A percentile compares a stretch with the other conserved stretches of the same genome.
These are phyloP conservation scores for Bombylius major DNA, from an alignment of 2,888 invertebrate genomes.

Conservation along the genomic window DNA sequence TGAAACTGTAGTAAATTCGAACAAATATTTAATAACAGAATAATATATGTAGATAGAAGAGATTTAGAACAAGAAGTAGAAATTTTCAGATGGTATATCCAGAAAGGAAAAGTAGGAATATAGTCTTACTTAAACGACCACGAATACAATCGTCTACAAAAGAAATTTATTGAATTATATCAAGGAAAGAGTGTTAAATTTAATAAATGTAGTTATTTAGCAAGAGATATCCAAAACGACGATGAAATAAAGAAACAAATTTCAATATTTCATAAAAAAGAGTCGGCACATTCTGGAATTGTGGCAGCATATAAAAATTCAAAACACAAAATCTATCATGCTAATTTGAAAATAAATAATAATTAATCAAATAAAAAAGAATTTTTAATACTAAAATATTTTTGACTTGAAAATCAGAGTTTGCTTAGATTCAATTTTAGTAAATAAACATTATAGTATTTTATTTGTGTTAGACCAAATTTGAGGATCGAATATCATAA, in stretches of 20 bases:
- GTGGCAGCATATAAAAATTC: neutral
- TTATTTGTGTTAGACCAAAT: too few relatives aligned
- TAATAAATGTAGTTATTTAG: neutral
- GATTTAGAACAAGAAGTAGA: too few relatives aligned
- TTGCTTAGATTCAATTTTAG: too few relatives aligned
- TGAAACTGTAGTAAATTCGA: conserved; percentile 5
- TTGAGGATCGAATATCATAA: too few relatives aligned
- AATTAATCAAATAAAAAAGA: too few relatives aligned
- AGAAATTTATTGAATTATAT: neutral
- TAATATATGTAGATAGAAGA: too few relatives aligned
- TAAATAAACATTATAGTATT: too few relatives aligned
- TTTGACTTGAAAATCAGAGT: too few relatives aligned
- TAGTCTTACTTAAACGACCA: neutral
- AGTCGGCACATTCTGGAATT: neutral
- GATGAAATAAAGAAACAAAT: conserved; percentile 1
- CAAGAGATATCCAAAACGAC: neutral
- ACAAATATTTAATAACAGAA: neutral
- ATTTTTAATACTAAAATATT: too few relatives aligned
- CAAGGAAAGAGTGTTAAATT: neutral
- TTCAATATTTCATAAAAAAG: neutral
- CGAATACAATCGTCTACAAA: neutral
- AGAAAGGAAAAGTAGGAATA: neutral
- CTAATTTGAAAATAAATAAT: neutral
- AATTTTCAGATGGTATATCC: neutral
- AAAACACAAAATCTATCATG: neutral